Evolutionary conservation across 2,888 invertebrate genomes (phyloP).

Genomic region (Aspidiotus destructor): DNA sequence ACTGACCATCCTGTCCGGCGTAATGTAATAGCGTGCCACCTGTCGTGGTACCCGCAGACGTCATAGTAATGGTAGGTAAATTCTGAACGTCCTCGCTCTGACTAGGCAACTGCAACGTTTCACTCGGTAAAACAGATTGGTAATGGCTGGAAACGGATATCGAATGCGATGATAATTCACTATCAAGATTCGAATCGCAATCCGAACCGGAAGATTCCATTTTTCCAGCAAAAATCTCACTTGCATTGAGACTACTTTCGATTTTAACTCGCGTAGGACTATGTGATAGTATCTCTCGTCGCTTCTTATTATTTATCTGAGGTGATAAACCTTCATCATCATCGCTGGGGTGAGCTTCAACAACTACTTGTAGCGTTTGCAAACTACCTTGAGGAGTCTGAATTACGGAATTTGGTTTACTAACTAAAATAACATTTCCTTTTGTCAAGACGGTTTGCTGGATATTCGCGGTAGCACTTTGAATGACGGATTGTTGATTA

Average conservation of each 20-base stretch:
- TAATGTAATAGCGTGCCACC: constrained; percentile 83
- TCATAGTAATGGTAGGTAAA: constrained; percentile 80
- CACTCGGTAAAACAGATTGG: constrained; percentile 66
- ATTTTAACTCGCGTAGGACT: constrained; percentile 24
- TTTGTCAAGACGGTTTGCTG: constrained; percentile 73
- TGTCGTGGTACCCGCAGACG: constrained; percentile 61
- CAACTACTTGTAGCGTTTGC: constrained; percentile 70
- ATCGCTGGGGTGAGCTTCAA: constrained; percentile 31
- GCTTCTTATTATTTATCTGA: constrained; percentile 19
- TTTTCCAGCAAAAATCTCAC: constrained; percentile 40
- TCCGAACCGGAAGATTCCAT: constrained; percentile 54
- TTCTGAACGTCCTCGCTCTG: constrained; percentile 55
- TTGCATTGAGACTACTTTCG: constrained; percentile 12
- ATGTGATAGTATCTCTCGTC: constrained; percentile 13
- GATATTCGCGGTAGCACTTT: constrained; percentile 70
- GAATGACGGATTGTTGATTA: constrained; percentile 91
- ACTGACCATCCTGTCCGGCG: constrained; percentile 73
- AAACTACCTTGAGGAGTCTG: constrained; percentile 81
- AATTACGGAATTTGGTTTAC: constrained; percentile 85
- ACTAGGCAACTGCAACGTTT: constrained; percentile 61
- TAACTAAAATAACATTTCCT: constrained; percentile 79
- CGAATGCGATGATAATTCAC: constrained; percentile 57
- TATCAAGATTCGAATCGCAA: constrained; percentile 53
- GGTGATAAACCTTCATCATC: constrained; percentile 29
- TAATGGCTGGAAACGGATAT: constrained; percentile 47